Evolutionary conservation across 1,140 invertebrate genomes (phyloP).

Genomic region (Papilio xuthus): DNA sequence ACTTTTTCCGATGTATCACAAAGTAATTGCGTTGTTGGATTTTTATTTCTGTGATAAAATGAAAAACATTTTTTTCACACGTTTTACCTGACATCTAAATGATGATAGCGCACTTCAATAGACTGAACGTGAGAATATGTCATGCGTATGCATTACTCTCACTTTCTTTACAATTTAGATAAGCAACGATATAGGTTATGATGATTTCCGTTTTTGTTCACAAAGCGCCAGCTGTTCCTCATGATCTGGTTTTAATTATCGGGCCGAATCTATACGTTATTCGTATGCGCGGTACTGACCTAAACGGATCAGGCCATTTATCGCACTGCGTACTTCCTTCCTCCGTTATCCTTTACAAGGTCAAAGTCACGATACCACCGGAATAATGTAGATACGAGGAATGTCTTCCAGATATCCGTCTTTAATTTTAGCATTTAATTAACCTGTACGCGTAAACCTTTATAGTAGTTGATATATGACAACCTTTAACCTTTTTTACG

Average conservation of each 20-base stretch:
- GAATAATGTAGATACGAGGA: too few relatives aligned
- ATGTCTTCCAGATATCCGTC: too few relatives aligned
- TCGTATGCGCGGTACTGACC: background rate
- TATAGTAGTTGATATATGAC: background rate
- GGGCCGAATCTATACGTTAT: background rate
- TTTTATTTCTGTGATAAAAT: background rate
- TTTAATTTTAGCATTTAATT: background rate
- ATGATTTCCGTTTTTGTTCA: background rate
- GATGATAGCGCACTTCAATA: background rate
- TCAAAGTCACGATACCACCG: background rate
- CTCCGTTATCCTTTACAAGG: background rate
- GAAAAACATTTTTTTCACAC: background rate
- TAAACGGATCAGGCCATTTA: background rate
- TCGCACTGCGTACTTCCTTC: background rate
- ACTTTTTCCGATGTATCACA: background rate
- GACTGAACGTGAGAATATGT: constrained; percentile 1
- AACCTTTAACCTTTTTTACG: background rate
- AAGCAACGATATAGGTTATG: background rate
- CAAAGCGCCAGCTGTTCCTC: background rate
- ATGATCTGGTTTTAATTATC: background rate
- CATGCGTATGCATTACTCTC: background rate
- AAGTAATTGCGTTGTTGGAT: background rate
- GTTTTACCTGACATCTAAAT: constrained; percentile 4
- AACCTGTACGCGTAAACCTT: background rate
- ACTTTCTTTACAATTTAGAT: background rate